Percentiles rank a stretch among this genome's conserved stretches.
Evolutionary conservation across 1,140 invertebrate species (phyloP).

Genomic region (Wasmannia auropunctata): DNA sequence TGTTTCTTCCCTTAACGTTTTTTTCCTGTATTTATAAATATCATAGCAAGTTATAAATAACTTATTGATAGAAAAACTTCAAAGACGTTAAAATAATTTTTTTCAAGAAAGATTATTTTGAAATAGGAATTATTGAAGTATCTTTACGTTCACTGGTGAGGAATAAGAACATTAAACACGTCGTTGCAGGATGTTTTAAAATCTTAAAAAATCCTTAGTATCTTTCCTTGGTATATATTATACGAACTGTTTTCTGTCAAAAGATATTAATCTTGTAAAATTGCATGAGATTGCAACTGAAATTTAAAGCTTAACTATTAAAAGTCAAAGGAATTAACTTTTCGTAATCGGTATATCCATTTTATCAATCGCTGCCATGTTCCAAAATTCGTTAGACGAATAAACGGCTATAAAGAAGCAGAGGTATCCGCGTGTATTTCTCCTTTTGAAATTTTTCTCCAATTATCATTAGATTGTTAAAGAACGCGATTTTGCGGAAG

Average conservation of each 20-base stretch:
- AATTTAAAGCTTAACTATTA: conserved; percentile 10
- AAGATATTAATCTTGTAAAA: neutral
- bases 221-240: neutral
- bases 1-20: neutral
- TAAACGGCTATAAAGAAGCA: neutral
- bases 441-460: conserved; percentile 4
- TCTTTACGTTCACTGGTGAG: neutral
- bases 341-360: neutral
- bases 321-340: conserved; percentile 2
- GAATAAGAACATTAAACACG: neutral
- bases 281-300: neutral
- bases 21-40: neutral
- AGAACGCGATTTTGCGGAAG: neutral
- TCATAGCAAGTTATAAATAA: neutral
- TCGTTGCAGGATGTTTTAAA: neutral
- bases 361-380: neutral
- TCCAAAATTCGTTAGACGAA: neutral
- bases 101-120: neutral
- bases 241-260: neutral
- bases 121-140: neutral
- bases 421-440: neutral
- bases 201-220: neutral
- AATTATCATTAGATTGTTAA: conserved; percentile 19
- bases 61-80: neutral
- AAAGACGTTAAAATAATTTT: neutral